Conservation (phyloP, 2,113 vertebrate genomes). For the Amphilophus citrinellus region DNA sequence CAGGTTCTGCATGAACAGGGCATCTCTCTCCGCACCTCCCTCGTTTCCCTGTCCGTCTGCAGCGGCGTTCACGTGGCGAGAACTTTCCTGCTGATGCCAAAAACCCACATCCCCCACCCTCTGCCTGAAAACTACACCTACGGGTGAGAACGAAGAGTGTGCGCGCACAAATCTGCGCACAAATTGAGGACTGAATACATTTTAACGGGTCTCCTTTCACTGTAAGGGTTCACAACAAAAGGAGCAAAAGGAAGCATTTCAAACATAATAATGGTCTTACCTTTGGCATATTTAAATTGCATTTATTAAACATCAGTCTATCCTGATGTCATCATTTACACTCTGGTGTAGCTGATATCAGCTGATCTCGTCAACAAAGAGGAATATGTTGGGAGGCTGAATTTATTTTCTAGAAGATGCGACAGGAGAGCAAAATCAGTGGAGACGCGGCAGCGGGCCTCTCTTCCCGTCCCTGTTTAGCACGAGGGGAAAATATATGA, state of each 20-base stretch:
- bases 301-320: no score
- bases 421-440: background rate
- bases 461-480: background rate
- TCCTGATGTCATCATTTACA: no score
- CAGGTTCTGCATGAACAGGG: conserved; percentile 86
- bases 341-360: background rate
- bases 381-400: background rate
- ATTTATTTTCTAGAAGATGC: background rate
- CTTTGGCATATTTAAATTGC: no score
- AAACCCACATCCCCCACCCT: conserved; percentile 84
- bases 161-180: background rate
- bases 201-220: no score
- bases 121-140: conserved; percentile 84
- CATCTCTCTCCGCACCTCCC: conserved; percentile 81
- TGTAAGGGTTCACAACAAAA: no score
- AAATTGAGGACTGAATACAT: background rate
- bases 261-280: no score
- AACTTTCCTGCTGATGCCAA: conserved; percentile 88
- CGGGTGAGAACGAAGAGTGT: conserved; percentile 76
- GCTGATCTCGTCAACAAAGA: background rate
- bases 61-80: conserved; percentile 83
- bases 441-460: background rate
- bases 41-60: conserved; percentile 86
- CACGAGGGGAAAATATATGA: no score
- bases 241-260: no score